phyloP scores from a whole-genome alignment of 2,113 vertebrate genomes.

The Copsychus sechellarum region DNA sequence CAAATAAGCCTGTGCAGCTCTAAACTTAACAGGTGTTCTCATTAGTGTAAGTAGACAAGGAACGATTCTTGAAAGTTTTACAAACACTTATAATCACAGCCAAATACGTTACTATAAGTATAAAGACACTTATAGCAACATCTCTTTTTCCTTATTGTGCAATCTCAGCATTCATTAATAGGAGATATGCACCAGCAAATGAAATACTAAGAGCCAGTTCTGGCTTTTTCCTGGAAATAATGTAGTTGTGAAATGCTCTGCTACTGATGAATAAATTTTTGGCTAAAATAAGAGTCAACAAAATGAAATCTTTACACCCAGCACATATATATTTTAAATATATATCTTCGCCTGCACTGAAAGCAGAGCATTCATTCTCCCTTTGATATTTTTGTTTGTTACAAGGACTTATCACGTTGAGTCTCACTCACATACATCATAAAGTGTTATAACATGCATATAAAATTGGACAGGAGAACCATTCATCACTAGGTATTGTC shows the following conservation, averaged over 20 bases:
- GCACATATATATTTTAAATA: slow-evolving; percentile 53
- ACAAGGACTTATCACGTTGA: slow-evolving; percentile 30
- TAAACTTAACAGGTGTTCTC: slow-evolving; percentile 82
- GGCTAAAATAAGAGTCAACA: slow-evolving; percentile 7
- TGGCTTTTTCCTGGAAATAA: slow-evolving; percentile 38
- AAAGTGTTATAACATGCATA: slow-evolving; percentile 58
- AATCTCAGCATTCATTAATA: slow-evolving; percentile 73
- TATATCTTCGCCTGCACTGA: slow-evolving; percentile 10
- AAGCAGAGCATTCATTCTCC: slow-evolving; percentile 32
- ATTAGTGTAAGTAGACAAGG: slow-evolving; percentile 80
- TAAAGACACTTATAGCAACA: slow-evolving; percentile 58
- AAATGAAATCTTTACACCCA: slow-evolving; percentile 43
- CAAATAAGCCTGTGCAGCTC: slow-evolving; percentile 73
- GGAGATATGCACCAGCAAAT: slow-evolving; percentile 51
- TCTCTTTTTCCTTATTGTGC: slow-evolving; percentile 62
- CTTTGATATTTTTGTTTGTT: slow-evolving; percentile 56
- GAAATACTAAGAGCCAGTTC: slow-evolving; percentile 34
- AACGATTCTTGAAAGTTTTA: slow-evolving; percentile 80
- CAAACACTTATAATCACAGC: slow-evolving; percentile 76
- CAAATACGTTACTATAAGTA: slow-evolving; percentile 71
- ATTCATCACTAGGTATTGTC: slow-evolving; percentile 66
- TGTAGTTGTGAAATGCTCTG: slow-evolving; percentile 32
- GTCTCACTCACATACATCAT: slow-evolving; percentile 56
- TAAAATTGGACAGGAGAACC: slow-evolving; percentile 56
- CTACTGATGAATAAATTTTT: slow-evolving; percentile 53